Base-by-base conservation (phyloP, 2,797 vertebrate species). In the Salarias fasciatus region DNA sequence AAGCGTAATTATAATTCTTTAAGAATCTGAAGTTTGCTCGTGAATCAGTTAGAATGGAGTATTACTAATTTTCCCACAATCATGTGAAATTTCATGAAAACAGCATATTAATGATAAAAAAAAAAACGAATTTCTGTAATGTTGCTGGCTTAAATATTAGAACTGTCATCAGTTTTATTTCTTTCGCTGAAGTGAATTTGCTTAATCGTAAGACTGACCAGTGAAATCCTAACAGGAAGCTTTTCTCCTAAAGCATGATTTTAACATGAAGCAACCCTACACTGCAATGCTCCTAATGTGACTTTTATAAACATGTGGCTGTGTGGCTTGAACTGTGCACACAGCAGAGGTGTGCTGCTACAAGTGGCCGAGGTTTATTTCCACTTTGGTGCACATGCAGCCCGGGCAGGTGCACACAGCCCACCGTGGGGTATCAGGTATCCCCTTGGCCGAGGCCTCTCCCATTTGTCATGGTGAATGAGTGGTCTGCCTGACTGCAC, bases 391-490 rank as follows among this genome's bases (percentile, higher is more conserved):
- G 75, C 72, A 76, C 79, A 73, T 43, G 56, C 46, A 82, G 77
- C 56, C 38, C 12, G 45, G 82, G 86, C 89, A 91, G 88, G 89
- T 91, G 90, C 89, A 87, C 61, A 70, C 73, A 83, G 83, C 76
- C 82, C 84, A 82, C 82, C 51, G 56, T 86, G 81, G 79, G 88
- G 84, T 92, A 86, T 90, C 90, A 91, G 89, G 88, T 92, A 89
- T 86, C 89, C 81, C 85, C 80, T 85, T 71, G 75, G 85, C 83
- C 80, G 30, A 85, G 84, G 86, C 87, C 86, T 83, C 88, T 84
- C 87, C 80, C 87, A 92, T 92, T 92, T 91, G 92, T 93, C 91
- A 92, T 88, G 87, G 86, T 91, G 87, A 92, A 92, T 88, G 90
- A 90, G 88, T 86, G 85, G 88, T 86, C 81, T 89, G 92, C 88